phyloP scores from a whole-genome alignment of 2,797 vertebrate genomes.

The Forpus xanthops region DNA sequence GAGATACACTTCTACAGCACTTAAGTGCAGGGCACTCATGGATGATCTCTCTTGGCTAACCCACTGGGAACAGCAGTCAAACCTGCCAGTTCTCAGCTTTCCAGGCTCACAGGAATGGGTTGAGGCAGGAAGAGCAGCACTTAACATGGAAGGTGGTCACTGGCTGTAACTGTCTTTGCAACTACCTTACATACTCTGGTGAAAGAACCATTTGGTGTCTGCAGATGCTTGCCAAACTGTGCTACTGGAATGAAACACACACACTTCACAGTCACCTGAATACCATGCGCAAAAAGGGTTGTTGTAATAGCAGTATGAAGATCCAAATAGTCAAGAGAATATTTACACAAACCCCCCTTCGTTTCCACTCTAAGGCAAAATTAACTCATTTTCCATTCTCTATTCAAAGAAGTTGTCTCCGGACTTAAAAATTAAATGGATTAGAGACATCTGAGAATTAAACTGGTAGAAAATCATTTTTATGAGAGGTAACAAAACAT shows the following conservation, averaged over 20 bases:
- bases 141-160: background rate
- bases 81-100: background rate
- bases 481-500: background rate
- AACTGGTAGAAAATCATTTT: background rate
- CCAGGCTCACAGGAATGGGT: background rate
- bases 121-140: background rate
- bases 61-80: background rate
- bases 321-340: background rate
- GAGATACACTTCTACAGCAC: background rate
- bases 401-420: background rate
- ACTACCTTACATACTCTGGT: background rate
- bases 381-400: background rate
- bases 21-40: background rate
- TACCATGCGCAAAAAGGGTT: background rate
- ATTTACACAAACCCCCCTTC: background rate
- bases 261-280: background rate
- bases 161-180: background rate
- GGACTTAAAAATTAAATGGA: background rate
- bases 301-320: background rate
- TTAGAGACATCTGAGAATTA: background rate
- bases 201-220: background rate
- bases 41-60: background rate
- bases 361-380: background rate
- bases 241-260: background rate
- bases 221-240: background rate